Percentiles rank a stretch among this genome's conserved stretches.
Conservation (phyloP, 2,797 vertebrate species). For the Poecilia wingei region DNA sequence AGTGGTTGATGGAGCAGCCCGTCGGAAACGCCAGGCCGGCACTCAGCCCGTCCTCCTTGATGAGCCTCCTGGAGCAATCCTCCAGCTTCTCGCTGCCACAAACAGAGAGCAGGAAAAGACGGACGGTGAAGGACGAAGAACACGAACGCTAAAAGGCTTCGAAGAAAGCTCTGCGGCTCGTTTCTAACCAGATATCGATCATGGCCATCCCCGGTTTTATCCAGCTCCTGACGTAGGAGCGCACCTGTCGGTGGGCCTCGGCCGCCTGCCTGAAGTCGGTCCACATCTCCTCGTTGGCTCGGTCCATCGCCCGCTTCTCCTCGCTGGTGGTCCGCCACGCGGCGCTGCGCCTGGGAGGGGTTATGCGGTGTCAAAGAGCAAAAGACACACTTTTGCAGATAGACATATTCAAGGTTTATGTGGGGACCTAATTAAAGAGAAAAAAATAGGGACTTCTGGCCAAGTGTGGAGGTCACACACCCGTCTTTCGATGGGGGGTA, state of each 20-base stretch:
- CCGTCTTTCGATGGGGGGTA: conserved; percentile 96
- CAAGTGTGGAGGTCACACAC: conserved; percentile 79
- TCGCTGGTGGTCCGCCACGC: conserved; percentile 92
- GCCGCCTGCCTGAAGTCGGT: conserved; percentile 97
- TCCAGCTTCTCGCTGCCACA: conserved; percentile 91
- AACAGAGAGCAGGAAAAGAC: conserved; percentile 21
- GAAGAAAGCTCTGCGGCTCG: not conserved
- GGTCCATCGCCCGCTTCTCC: conserved; percentile 93
- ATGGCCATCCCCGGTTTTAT: conserved; percentile 97
- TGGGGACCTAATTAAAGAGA: conserved; percentile 39
- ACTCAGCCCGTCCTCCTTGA: conserved; percentile 93
- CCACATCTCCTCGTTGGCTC: conserved; percentile 97
- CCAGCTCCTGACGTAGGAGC: conserved; percentile 95
- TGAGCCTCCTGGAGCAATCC: conserved; percentile 94
- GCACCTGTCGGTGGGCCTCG: conserved; percentile 97
- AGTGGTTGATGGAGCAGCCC: conserved; percentile 98
- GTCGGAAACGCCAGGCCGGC: conserved; percentile 98
- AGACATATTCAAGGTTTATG: conserved; percentile 1
- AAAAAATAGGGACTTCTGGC: conserved; percentile 43
- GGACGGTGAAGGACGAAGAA: conserved; percentile 6
- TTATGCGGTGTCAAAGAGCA: conserved; percentile 22
- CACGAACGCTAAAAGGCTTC: too few relatives aligned
- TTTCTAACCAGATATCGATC: conserved; percentile 98
- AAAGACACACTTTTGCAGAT: conserved; percentile 7
- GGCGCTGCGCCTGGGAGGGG: conserved; percentile 85